Evolutionary conservation across 2,797 vertebrate species (phyloP).

Genomic region (Malacoraja senta): DNA sequence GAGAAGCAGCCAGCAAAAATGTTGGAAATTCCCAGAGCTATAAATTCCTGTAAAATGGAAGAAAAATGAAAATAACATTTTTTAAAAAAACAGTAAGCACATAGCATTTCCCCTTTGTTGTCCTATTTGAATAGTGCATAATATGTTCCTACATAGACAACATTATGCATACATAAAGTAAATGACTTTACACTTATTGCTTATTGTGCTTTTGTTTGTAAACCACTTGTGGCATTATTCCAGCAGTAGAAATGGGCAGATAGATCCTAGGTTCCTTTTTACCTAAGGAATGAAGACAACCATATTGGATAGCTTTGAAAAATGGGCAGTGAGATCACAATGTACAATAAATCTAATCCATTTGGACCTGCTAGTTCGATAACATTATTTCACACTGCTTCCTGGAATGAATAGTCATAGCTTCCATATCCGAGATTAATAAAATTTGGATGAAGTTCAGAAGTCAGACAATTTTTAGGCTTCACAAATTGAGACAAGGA

Average conservation of each 20-base stretch:
- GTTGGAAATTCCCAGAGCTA: constrained; percentile 76
- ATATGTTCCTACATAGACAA: background rate
- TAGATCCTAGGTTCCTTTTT: background rate
- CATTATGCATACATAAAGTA: background rate
- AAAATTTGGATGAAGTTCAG: too few relatives aligned
- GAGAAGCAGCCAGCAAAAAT: constrained; percentile 74
- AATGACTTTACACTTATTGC: background rate
- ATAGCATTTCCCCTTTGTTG: background rate
- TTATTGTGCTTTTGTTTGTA: background rate
- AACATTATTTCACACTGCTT: too few relatives aligned
- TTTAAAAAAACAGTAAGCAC: background rate
- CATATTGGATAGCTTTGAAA: too few relatives aligned
- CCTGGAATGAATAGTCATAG: too few relatives aligned
- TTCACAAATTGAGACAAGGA: too few relatives aligned
- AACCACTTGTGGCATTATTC: background rate
- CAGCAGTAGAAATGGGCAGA: background rate
- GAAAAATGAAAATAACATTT: background rate
- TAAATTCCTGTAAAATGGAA: constrained; percentile 64
- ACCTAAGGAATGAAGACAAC: background rate
- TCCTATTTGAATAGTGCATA: background rate
- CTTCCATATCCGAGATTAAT: too few relatives aligned
- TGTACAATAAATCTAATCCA: too few relatives aligned
- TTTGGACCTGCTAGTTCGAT: too few relatives aligned
- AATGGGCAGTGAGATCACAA: too few relatives aligned
- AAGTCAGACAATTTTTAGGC: too few relatives aligned